Evolutionary conservation across 2,888 invertebrate genomes (phyloP).

Genomic region (Drosophila dives): DNA sequence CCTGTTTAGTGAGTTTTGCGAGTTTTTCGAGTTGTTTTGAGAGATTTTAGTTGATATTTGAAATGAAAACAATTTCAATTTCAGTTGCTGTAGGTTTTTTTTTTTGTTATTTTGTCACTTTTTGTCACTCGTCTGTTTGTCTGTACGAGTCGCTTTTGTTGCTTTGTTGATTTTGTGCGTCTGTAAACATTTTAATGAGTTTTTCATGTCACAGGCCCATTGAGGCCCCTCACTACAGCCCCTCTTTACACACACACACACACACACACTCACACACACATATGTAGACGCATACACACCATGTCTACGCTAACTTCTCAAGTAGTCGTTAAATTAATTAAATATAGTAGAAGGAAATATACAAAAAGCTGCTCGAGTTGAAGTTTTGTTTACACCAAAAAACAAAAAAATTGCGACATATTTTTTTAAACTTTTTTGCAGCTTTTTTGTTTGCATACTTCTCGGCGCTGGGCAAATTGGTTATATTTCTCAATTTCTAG

Average conservation of each 20-base stretch:
- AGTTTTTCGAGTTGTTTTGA: constrained; percentile 9
- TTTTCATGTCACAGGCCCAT: constrained; percentile 75
- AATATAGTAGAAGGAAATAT: constrained; percentile 71
- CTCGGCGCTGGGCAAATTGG: constrained; percentile 17
- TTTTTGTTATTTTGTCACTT: constrained; percentile 29
- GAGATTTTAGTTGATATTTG: constrained; percentile 62
- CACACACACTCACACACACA: background rate
- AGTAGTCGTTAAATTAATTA: constrained; percentile 83
- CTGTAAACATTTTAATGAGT: constrained; percentile 82
- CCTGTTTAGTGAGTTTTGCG: constrained; percentile 26
- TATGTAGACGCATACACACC: background rate
- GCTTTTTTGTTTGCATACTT: constrained; percentile 42
- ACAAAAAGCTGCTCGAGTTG: constrained; percentile 43
- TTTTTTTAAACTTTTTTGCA: constrained; percentile 1
- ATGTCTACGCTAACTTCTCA: constrained; percentile 77
- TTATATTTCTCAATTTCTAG: background rate
- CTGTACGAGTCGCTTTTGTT: constrained; percentile 54
- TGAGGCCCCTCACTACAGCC: constrained; percentile 25
- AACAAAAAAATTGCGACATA: constrained; percentile 19
- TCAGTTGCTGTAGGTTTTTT: constrained; percentile 48
- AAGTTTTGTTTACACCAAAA: constrained; percentile 59
- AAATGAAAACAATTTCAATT: constrained; percentile 71
- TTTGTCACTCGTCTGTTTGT: constrained; percentile 41
- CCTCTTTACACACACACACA: constrained; percentile 14
- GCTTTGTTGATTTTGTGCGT: constrained; percentile 72